Percentiles rank a stretch among this genome's conserved stretches.
Evolutionary conservation across 2,797 vertebrate species (phyloP).

Genomic region (Onychomys torridus): DNA sequence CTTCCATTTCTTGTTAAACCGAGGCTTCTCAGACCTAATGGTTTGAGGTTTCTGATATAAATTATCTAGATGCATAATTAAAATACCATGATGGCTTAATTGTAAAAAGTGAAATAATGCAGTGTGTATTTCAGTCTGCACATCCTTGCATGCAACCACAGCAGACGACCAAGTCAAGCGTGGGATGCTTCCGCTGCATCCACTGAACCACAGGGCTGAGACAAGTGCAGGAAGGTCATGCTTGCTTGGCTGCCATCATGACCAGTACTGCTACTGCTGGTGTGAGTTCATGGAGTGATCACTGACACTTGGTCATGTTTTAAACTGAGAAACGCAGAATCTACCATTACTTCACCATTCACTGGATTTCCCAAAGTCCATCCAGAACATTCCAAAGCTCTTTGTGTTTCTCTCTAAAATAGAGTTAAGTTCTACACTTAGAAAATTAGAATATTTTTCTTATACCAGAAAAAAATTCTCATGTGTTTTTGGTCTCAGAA

Average conservation of each 20-base stretch:
- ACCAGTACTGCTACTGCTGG: background rate
- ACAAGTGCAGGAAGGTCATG: background rate
- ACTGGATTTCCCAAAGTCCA: background rate
- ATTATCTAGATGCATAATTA: background rate
- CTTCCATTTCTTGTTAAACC: background rate
- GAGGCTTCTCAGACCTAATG: background rate
- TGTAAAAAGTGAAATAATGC: background rate
- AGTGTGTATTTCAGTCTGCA: background rate
- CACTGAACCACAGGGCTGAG: background rate
- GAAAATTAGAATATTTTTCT: background rate
- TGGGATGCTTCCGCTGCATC: background rate
- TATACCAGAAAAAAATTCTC: background rate
- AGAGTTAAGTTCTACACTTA: background rate
- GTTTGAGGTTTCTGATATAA: constrained; percentile 27
- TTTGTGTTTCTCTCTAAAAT: background rate
- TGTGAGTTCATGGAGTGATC: constrained; percentile 14
- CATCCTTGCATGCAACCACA: background rate
- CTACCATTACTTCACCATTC: background rate
- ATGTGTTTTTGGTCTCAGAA: constrained; percentile 19
- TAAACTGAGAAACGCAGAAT: background rate
- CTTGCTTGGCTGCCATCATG: background rate
- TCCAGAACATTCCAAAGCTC: background rate
- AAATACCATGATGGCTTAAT: constrained; percentile 16
- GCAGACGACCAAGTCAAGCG: background rate
- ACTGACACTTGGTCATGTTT: constrained; percentile 30